Conservation (phyloP, 1,140 invertebrate species). For the Rhyzopertha dominica region DNA sequence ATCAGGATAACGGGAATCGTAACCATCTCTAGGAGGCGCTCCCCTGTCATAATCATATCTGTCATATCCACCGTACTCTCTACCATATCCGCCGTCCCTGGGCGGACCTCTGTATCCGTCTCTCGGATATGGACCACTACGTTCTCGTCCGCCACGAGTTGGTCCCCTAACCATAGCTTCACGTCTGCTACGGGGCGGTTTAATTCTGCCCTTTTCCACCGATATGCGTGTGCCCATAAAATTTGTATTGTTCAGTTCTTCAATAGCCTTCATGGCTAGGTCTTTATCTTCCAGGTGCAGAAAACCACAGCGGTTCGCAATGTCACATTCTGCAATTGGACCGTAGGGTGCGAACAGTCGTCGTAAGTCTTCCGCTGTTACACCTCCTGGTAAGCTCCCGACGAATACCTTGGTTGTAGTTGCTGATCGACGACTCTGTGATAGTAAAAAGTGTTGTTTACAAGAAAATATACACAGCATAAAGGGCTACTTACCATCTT, state of each 20-base stretch:
- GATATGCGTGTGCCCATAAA: constrained; percentile 68
- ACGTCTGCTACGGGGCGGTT: constrained; percentile 52
- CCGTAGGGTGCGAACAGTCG: constrained; percentile 66
- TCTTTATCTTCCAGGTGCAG: constrained; percentile 68
- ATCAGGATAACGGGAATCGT: constrained; percentile 9
- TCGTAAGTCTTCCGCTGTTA: constrained; percentile 61
- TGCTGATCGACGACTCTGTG: constrained; percentile 31
- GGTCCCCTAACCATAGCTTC: too few species aligned
- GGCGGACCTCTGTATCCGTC: constrained; percentile 30
- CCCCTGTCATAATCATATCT: constrained; percentile 30
- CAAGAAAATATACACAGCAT: too few species aligned
- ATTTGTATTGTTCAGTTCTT: constrained; percentile 60
- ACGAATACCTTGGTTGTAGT: constrained; percentile 67
- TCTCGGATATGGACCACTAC: constrained; percentile 35
- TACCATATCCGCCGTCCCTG: constrained; percentile 38
- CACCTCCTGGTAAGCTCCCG: constrained; percentile 63
- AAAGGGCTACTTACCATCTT: too few species aligned
- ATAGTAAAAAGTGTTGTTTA: too few species aligned
- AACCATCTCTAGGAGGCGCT: constrained; percentile 9
- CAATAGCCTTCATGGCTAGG: constrained; percentile 63
- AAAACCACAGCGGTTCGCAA: constrained; percentile 70
- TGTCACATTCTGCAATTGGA: constrained; percentile 68
- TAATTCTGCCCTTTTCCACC: constrained; percentile 63
- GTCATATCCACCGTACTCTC: constrained; percentile 25
- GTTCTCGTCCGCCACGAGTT: constrained; percentile 44